These are phyloP conservation scores for Cydia amplana DNA, from an alignment of 1,140 invertebrate genomes.

Conservation along the genomic window DNA sequence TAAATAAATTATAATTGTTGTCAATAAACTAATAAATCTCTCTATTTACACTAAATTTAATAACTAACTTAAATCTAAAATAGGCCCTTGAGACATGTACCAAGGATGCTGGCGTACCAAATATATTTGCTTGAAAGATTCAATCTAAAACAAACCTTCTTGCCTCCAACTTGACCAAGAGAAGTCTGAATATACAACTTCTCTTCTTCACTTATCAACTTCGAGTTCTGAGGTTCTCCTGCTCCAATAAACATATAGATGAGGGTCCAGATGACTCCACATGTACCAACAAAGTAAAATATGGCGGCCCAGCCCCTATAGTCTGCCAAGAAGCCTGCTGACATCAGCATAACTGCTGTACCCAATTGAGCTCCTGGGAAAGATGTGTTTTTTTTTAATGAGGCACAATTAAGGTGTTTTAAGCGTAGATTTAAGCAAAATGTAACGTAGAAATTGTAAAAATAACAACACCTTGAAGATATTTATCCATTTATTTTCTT, in stretches of 20 bases:
- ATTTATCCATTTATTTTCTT: too few relatives aligned
- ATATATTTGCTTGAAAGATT: too few relatives aligned
- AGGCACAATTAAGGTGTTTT: too few relatives aligned
- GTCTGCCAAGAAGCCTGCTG: constrained; percentile 59
- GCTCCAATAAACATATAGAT: constrained; percentile 81
- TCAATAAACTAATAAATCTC: constrained; percentile 41
- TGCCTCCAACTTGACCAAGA: constrained; percentile 57
- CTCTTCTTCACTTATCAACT: constrained; percentile 79
- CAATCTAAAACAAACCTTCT: constrained; percentile 49
- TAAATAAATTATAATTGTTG: too few relatives aligned
- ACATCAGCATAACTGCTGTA: constrained; percentile 56
- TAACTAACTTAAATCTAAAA: too few relatives aligned
- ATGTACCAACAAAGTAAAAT: constrained; percentile 85
- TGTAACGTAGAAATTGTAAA: too few relatives aligned
- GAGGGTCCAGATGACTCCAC: constrained; percentile 80
- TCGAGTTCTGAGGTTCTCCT: constrained; percentile 81
- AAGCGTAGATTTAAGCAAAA: too few relatives aligned
- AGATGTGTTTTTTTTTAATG: background rate
- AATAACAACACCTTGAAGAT: too few relatives aligned
- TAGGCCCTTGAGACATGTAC: too few relatives aligned
- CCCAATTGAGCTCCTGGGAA: constrained; percentile 53
- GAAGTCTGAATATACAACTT: constrained; percentile 79
- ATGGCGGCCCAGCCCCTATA: constrained; percentile 84
- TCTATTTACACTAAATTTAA: too few relatives aligned
- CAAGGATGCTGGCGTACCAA: too few relatives aligned